These are phyloP conservation scores for Porites australiensis DNA, from an alignment of 64 coral and sea anemone species.

Conservation along the genomic window DNA sequence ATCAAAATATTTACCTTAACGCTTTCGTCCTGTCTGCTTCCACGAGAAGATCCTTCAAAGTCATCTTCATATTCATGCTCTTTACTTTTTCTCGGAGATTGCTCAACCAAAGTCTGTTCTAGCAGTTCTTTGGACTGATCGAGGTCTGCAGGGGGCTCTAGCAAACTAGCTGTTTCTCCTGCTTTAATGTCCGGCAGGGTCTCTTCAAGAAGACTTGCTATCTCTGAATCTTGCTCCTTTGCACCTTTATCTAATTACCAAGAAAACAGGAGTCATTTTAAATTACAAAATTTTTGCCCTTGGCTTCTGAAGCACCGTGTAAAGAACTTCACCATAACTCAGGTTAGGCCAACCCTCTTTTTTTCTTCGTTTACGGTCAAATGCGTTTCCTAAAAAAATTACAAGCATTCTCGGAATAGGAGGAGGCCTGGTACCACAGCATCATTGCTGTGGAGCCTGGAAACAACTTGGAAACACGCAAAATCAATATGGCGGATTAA, in stretches of 20 bases:
- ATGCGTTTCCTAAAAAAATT: too few relatives aligned
- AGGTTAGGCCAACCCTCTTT: too few relatives aligned
- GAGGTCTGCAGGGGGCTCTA: slow-evolving; percentile 32
- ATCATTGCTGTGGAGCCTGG: too few relatives aligned
- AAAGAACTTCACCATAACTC: too few relatives aligned
- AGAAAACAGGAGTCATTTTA: too few relatives aligned
- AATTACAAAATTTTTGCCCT: too few relatives aligned
- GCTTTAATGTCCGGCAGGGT: slow-evolving; percentile 31
- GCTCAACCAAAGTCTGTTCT: slow-evolving; percentile 67
- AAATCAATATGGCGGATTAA: too few relatives aligned
- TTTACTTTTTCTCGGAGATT: slow-evolving; percentile 40
- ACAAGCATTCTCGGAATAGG: too few relatives aligned
- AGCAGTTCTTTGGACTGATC: slow-evolving; percentile 55
- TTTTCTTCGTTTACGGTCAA: too few relatives aligned
- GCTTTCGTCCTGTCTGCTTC: slow-evolving; percentile 7
- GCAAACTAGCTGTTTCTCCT: slow-evolving; percentile 67
- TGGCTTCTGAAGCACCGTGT: too few relatives aligned
- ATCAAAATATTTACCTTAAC: neutral
- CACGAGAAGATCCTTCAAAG: slow-evolving; percentile 46
- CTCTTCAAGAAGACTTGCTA: slow-evolving; percentile 75
- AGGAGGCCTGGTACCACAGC: too few relatives aligned
- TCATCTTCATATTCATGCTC: slow-evolving; percentile 79
- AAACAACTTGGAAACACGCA: too few relatives aligned
- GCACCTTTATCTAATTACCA: slow-evolving; percentile 29
- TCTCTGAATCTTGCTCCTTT: slow-evolving; percentile 68